Evolutionary conservation across 2,797 vertebrate genomes (phyloP), one percentile per base, ranked within the genome.

Genomic region (Danio jaintianensis): DNA sequence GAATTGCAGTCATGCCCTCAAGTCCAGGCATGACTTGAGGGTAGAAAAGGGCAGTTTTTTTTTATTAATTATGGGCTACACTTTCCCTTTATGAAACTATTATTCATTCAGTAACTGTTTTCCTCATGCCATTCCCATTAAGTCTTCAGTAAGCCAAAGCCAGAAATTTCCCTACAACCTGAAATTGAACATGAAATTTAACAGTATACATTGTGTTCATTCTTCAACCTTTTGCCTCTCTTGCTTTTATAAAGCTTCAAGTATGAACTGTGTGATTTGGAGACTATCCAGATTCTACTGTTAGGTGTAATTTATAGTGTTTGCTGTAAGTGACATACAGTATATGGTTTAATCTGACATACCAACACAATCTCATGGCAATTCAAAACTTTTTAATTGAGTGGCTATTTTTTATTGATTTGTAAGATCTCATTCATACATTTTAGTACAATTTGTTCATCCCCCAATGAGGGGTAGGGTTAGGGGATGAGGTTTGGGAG

Each of bases 221-320:
- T 89, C 89, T 90, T 90, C 87, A 88, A 90, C 83, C 82, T 78
- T 73, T 80, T 88, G 86, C 89, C 87, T 75, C 86, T 82, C 91
- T 89, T 88, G 87, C 87, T 93, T 92, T 90, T 89, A n/a, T n/a
- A n/a, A 83, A 61, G 84, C 86, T 86, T 83, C 58, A 85, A 70
- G 58, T 16, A 18, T 63, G 36, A 61, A 66, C 78, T 89, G 75
- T 93, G 86, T 91, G 89, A 88, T 89, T 89, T 94, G 91, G 90
- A 92, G 53, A 78, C 74, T 48, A 82, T 91, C 90, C 92, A 92
- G 86, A 85, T 85, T 83, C 84, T 91, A 89, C 79, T 85, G 78
- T 85, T 72, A 88, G 89, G 87, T 86, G 89, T 84, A 90, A 87
- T 89, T 91, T 92, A 90, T 84, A 85, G 83, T 85, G 78, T 85